Percentiles rank a stretch among this genome's conserved stretches.
These are phyloP conservation scores for Adelognathus sp. DNA, from an alignment of 2,888 invertebrate species.

Conservation along the genomic window DNA sequence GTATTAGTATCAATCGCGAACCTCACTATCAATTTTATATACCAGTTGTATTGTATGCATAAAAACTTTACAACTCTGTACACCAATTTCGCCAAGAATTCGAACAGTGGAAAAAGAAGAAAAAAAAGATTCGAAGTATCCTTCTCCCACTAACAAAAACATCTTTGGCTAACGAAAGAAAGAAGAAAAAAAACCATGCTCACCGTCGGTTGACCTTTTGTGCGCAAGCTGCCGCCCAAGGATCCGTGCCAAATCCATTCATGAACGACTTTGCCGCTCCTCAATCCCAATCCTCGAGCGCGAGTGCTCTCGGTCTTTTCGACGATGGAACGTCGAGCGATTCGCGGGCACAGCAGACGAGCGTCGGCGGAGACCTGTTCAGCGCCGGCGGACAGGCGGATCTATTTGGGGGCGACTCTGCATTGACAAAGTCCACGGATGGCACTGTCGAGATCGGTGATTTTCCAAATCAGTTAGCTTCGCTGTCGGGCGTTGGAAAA, in stretches of 20 bases:
- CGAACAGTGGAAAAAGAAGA: too few relatives aligned
- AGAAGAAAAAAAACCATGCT: too few relatives aligned
- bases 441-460: slow-evolving; percentile 71
- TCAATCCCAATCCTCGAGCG: slow-evolving; percentile 59
- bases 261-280: slow-evolving; percentile 83
- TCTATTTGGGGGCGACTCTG: slow-evolving; percentile 78
- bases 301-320: slow-evolving; percentile 71
- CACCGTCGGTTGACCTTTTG: slow-evolving; percentile 77
- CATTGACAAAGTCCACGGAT: slow-evolving; percentile 72
- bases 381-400: slow-evolving; percentile 77
- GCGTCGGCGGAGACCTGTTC: slow-evolving; percentile 75
- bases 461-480: too few relatives aligned
- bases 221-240: slow-evolving; percentile 83
- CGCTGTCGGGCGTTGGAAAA: too few relatives aligned
- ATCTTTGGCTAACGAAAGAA: slow-evolving; percentile 56
- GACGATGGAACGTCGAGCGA: slow-evolving; percentile 63
- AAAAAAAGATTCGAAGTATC: not conserved
- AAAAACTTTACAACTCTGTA: too few relatives aligned
- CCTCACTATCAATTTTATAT: too few relatives aligned
- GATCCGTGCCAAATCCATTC: slow-evolving; percentile 85
- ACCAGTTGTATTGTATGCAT: too few relatives aligned
- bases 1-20: too few relatives aligned
- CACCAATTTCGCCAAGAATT: too few relatives aligned
- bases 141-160: not conserved
- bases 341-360: slow-evolving; percentile 61